Evolutionary conservation across 92 coral and sea anemone genomes (phyloP).

Genomic region (Phenganax stokvisi): DNA sequence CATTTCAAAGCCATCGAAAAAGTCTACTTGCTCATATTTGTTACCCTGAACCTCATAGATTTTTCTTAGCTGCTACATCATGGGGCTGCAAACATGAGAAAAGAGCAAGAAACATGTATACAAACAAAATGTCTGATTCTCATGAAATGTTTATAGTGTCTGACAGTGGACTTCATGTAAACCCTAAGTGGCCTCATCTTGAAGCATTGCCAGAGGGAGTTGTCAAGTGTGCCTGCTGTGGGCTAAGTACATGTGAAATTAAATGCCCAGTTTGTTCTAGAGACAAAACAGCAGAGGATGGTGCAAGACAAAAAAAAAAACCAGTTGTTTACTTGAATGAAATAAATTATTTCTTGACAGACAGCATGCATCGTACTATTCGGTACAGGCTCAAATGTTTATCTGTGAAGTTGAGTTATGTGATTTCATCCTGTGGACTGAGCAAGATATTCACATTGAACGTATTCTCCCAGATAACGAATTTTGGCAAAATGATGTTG

Average conservation of each 20-base stretch:
- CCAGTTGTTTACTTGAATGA: conserved; percentile 29
- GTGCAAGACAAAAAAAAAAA: conserved; percentile 43
- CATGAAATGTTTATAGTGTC: conserved; percentile 22
- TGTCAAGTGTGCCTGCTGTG: conserved; percentile 36
- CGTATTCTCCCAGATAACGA: background rate
- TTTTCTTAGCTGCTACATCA: conserved; percentile 3
- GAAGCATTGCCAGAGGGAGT: conserved; percentile 47
- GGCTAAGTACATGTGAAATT: conserved; percentile 45
- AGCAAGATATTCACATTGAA: conserved; percentile 26
- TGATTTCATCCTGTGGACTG: conserved; percentile 43
- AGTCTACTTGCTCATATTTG: background rate
- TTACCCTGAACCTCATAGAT: background rate
- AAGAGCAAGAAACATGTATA: conserved; percentile 32
- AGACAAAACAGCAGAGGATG: conserved; percentile 30
- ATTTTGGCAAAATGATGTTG: conserved; percentile 31
- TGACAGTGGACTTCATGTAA: conserved; percentile 30
- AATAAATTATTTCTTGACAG: conserved; percentile 37
- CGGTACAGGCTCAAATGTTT: conserved; percentile 35
- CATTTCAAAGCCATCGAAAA: background rate
- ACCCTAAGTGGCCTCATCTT: conserved; percentile 38
- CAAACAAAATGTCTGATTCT: background rate
- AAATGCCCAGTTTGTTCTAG: conserved; percentile 45
- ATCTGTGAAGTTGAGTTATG: conserved; percentile 37
- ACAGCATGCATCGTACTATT: background rate
- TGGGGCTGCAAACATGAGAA: conserved; percentile 49